A percentile compares a stretch with the other conserved stretches of the same genome.
Conservation (phyloP, 2,797 vertebrate species). For the Rhinella marina region DNA sequence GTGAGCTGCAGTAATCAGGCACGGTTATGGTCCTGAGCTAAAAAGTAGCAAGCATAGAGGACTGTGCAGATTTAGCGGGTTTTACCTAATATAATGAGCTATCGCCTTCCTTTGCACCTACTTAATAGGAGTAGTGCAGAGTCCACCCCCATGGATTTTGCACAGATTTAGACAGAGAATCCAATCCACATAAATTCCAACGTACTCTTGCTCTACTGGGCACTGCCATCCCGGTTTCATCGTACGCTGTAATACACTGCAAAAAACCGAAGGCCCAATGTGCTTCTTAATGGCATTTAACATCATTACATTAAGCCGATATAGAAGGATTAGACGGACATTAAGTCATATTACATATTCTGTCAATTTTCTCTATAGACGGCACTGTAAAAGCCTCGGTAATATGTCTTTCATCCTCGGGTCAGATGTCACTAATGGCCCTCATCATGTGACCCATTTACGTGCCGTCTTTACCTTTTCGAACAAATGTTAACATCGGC, state of each 20-base stretch:
- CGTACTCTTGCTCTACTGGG: no score
- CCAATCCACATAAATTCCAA: background rate
- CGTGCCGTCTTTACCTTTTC: constrained; percentile 10
- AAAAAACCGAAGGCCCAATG: background rate
- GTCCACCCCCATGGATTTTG: background rate
- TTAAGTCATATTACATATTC: constrained; percentile 47
- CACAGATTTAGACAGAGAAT: background rate
- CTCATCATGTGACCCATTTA: constrained; percentile 37
- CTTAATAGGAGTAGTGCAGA: background rate
- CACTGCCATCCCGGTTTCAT: no score
- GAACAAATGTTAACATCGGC: constrained; percentile 32
- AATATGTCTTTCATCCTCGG: constrained; percentile 22
- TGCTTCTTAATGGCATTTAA: background rate
- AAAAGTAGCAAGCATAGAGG: no score
- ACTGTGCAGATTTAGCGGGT: no score
- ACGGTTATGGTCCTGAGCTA: no score
- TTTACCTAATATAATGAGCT: no score
- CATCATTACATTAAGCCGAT: constrained; percentile 41
- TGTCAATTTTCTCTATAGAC: background rate
- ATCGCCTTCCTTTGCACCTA: background rate
- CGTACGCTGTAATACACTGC: background rate
- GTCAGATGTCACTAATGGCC: constrained; percentile 49
- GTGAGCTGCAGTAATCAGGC: no score
- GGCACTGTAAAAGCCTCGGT: background rate
- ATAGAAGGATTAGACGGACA: background rate